Percentiles rank a stretch among this genome's conserved stretches.
Evolutionary conservation across 2,113 vertebrate species (phyloP).

Genomic region (Dasyornis broadbenti): DNA sequence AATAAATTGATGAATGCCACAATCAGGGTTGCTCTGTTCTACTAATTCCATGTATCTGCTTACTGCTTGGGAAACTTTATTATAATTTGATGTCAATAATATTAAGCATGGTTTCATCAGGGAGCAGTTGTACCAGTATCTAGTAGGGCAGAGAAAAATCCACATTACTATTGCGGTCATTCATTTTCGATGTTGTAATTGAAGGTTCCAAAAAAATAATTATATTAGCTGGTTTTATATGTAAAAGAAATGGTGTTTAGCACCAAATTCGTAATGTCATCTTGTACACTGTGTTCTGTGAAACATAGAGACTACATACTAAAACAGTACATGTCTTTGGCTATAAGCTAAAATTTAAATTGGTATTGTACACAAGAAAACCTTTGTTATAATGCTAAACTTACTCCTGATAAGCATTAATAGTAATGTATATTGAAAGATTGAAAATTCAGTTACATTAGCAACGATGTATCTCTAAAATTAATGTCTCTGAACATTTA

Average conservation of each 20-base stretch:
- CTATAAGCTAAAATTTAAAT: neutral
- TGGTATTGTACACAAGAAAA: neutral
- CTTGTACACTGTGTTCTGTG: neutral
- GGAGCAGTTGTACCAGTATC: neutral
- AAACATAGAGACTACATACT: neutral
- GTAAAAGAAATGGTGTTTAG: constrained; percentile 2
- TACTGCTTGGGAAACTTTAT: neutral
- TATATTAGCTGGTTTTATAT: neutral
- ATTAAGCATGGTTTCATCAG: neutral
- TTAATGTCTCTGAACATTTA: neutral
- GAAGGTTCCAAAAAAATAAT: neutral
- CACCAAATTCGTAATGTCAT: neutral
- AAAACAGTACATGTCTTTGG: neutral
- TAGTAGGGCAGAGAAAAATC: neutral
- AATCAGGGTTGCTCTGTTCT: neutral
- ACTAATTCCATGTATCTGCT: neutral
- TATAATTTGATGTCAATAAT: neutral
- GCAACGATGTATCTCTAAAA: neutral
- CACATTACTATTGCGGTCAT: neutral
- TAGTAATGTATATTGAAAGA: neutral
- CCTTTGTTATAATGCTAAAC: neutral
- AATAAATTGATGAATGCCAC: neutral
- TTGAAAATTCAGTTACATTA: neutral
- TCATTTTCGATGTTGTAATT: neutral
- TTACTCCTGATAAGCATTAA: neutral